Base-by-base conservation (phyloP, 37 sponge, comb jelly and placozoan species). In the Beroe ovata region DNA sequence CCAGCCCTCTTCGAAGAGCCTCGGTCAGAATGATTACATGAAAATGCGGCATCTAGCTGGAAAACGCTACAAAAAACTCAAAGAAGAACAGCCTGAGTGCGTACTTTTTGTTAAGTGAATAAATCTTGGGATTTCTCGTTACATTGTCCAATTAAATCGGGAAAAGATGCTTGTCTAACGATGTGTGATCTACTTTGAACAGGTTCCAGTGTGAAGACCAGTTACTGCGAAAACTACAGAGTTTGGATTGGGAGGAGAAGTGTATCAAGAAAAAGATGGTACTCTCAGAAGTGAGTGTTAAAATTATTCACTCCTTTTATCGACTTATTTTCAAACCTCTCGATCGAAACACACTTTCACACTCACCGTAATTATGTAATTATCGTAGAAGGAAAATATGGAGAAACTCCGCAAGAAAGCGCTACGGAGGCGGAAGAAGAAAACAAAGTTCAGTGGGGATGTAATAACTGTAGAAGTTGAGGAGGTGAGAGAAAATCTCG, bases 141-240 rank as follows among this genome's bases (percentile, higher is more conserved):
- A n/a, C n/a, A n/a, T n/a, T n/a, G n/a, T n/a, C n/a, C n/a, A n/a
- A n/a, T n/a, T n/a, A n/a, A n/a, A n/a, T n/a, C n/a, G n/a, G n/a
- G n/a, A n/a, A n/a, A 16, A 16, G 6, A 47, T 47, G 54, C 6
- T 47, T 47, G 54, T 47, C 54, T 47, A 11, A 20, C 6, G 8
- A 61, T 22, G 8, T 25, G 22, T 61, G 63, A 3, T 61, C n/a
- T 3, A 16, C 63, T 26, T 20, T 34, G 3, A 16, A 6, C 84
- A 77, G 84, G 84, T 77, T 77, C 84, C 84, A 42, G 28, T 77
- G 84, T 40, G 84, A 77, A 20, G 84, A 77, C 41, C 54, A 39
- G 33, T 54, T 77, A 11, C 47, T 77, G 38, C 2, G 84, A 26
- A 77, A 77, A 40, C 28, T 77, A n/a, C 84, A 77, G 84, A 35